Conservation (phyloP, 2,113 vertebrate species). For the Numida meleagris region DNA sequence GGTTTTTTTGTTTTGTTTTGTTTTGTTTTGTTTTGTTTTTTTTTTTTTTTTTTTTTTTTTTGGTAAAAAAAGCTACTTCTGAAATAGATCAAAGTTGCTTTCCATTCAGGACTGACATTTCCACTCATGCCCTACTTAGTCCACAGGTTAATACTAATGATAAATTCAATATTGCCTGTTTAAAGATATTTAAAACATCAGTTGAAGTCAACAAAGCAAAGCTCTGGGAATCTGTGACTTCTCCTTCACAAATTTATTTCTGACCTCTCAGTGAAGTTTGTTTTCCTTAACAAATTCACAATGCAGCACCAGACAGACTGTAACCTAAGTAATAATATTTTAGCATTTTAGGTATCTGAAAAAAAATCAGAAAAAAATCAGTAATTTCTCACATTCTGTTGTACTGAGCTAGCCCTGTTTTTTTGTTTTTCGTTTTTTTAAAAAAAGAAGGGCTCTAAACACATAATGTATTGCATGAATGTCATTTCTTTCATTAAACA, state of each 20-base stretch:
- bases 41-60: background rate
- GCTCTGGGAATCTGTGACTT: background rate
- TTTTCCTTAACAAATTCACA: background rate
- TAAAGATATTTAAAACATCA: background rate
- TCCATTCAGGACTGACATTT: background rate
- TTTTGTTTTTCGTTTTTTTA: background rate
- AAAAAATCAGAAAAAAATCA: background rate
- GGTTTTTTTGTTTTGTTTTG: no score
- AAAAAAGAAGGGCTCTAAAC: background rate
- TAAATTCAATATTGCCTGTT: background rate
- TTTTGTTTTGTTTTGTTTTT: no score
- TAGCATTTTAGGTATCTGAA: background rate
- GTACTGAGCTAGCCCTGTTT: background rate
- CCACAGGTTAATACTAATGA: background rate
- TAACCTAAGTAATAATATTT: background rate
- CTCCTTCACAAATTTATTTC: background rate
- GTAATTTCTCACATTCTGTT: background rate
- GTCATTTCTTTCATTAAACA: background rate
- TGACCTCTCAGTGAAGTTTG: background rate
- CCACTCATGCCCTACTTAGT: background rate
- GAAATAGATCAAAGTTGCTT: background rate
- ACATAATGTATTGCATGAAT: background rate
- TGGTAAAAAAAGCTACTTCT: background rate
- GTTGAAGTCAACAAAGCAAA: constrained; percentile 8
- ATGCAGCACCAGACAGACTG: background rate